phyloP scores from a whole-genome alignment of 2,113 vertebrate species.

The Caranx melampygus region DNA sequence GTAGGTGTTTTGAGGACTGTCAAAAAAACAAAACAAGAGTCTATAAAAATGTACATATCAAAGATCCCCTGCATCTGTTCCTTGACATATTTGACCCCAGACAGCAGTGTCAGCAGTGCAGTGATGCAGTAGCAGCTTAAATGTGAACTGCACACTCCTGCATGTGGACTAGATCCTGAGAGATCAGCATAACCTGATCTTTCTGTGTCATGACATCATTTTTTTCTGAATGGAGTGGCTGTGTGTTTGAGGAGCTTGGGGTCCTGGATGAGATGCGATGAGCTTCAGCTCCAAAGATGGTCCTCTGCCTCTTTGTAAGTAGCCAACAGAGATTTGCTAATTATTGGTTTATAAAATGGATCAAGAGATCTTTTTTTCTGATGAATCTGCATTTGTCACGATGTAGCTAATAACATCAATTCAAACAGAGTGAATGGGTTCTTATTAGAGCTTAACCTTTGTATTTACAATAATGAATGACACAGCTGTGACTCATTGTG shows the following conservation, averaged over 20 bases:
- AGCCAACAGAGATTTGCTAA: background rate
- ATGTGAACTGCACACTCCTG: constrained; percentile 4
- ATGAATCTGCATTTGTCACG: background rate
- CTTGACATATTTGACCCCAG: constrained; percentile 17
- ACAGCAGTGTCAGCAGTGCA: constrained; percentile 28
- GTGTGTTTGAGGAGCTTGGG: constrained; percentile 58
- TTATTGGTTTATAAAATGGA: background rate
- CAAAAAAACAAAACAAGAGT: no score
- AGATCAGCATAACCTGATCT: constrained; percentile 62
- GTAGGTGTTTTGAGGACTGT: background rate
- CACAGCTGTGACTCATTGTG: background rate
- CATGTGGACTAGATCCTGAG: constrained; percentile 43
- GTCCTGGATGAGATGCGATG: constrained; percentile 66
- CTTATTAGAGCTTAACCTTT: background rate
- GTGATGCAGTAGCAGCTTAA: constrained; percentile 21
- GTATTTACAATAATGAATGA: background rate
- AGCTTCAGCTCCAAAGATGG: constrained; percentile 8
- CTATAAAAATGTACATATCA: background rate
- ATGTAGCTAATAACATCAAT: background rate
- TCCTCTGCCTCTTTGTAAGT: background rate
- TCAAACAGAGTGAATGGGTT: background rate
- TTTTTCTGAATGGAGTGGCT: constrained; percentile 34
- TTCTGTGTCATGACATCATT: constrained; percentile 54
- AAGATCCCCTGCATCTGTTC: background rate
- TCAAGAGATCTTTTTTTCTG: background rate